These are phyloP conservation scores for Epistrophe grossulariae DNA, from an alignment of 2,888 invertebrate species.

Conservation along the genomic window DNA sequence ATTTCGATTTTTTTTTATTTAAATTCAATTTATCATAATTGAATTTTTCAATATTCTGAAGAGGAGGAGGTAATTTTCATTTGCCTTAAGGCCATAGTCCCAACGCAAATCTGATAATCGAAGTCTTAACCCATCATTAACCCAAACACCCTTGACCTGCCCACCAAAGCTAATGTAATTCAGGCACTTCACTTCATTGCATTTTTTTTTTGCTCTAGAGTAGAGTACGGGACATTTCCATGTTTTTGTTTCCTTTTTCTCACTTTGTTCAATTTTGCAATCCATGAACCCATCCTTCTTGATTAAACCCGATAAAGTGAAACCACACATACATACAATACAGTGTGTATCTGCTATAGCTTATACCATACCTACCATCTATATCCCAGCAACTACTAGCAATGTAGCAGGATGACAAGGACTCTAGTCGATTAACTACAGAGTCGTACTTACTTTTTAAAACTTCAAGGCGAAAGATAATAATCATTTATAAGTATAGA, in stretches of 20 bases:
- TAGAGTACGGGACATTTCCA: constrained; percentile 30
- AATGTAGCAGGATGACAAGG: constrained; percentile 36
- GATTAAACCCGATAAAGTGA: constrained; percentile 65
- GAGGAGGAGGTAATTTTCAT: constrained; percentile 19
- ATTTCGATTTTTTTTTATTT: neutral
- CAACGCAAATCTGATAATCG: constrained; percentile 55
- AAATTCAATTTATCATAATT: constrained; percentile 9
- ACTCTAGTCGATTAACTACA: constrained; percentile 33
- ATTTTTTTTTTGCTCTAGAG: constrained; percentile 25
- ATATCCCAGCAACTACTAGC: constrained; percentile 25
- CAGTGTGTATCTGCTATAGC: constrained; percentile 28
- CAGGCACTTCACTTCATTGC: constrained; percentile 67
- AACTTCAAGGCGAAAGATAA: neutral
- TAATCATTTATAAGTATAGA: neutral
- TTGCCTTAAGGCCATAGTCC: constrained; percentile 29
- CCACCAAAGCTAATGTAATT: constrained; percentile 57
- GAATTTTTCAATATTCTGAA: neutral
- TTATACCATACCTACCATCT: neutral
- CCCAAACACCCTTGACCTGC: constrained; percentile 34
- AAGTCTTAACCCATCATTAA: constrained; percentile 59
- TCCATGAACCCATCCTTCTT: constrained; percentile 63
- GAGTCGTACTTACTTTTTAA: constrained; percentile 11
- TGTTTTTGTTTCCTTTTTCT: constrained; percentile 32
- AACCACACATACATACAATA: constrained; percentile 46
- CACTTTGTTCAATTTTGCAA: constrained; percentile 59